Conservation (phyloP, 2,113 vertebrate genomes). For the Emydura subglobosa region DNA sequence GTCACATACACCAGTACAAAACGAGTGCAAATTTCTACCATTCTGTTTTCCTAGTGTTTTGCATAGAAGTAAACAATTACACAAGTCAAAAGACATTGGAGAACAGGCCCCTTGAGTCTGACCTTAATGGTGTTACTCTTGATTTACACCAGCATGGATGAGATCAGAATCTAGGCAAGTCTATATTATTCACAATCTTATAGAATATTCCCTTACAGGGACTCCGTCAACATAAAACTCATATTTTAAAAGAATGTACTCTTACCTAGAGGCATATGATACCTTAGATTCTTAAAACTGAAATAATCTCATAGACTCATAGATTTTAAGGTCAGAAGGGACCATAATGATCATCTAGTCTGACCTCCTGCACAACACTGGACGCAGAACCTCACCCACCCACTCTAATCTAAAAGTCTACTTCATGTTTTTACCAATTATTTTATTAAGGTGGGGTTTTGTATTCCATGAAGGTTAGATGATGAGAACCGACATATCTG, state of each 20-base stretch:
- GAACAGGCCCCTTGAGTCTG: not conserved
- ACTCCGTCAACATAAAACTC: not conserved
- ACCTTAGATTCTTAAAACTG: not conserved
- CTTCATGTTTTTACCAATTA: not conserved
- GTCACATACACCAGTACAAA: not conserved
- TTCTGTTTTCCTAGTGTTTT: not conserved
- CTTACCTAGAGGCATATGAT: not conserved
- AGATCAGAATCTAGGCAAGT: not conserved
- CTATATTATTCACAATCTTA: not conserved
- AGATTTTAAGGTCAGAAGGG: too few species aligned
- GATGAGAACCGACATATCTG: not conserved
- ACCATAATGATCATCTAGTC: too few species aligned
- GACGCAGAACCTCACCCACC: too few species aligned
- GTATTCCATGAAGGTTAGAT: not conserved
- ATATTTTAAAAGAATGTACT: not conserved
- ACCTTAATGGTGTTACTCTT: not conserved
- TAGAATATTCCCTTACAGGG: not conserved
- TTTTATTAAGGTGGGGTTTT: not conserved
- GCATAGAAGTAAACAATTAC: not conserved
- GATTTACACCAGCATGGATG: not conserved
- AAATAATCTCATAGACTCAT: not conserved
- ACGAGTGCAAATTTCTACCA: not conserved
- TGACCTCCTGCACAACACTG: too few species aligned
- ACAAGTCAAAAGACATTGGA: not conserved
- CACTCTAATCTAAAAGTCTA: not conserved